Evolutionary conservation across 2,888 invertebrate genomes (phyloP).

Genomic region (Nymphalis c-album): DNA sequence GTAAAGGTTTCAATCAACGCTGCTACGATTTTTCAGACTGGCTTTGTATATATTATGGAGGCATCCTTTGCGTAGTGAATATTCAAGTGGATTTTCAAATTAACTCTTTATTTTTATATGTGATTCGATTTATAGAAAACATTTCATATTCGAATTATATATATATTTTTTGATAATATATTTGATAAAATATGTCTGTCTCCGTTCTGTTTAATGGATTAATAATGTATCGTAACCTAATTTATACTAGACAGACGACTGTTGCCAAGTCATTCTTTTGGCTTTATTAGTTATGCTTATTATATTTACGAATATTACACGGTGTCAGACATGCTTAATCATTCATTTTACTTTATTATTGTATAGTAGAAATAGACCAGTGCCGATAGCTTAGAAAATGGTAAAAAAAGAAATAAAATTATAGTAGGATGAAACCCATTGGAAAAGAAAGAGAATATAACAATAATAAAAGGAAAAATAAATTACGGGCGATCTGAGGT

Average conservation of each 20-base stretch:
- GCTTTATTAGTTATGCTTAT: constrained; percentile 19
- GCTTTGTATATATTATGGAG: constrained; percentile 34
- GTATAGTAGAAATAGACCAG: too few species aligned
- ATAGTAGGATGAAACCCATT: too few species aligned
- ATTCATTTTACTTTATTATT: constrained; percentile 25
- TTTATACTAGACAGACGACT: constrained; percentile 17
- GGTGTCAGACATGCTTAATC: constrained; percentile 28
- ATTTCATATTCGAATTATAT: too few species aligned
- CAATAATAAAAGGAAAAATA: too few species aligned
- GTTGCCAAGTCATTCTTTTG: constrained; percentile 20
- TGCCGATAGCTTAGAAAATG: too few species aligned
- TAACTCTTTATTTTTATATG: constrained; percentile 22
- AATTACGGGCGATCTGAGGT: too few species aligned
- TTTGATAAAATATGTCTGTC: not conserved
- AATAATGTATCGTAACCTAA: not conserved
- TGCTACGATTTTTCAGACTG: constrained; percentile 33
- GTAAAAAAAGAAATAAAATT: too few species aligned
- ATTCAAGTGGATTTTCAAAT: constrained; percentile 26
- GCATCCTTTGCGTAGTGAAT: constrained; percentile 17
- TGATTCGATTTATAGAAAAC: constrained; percentile 17
- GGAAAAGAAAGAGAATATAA: too few species aligned
- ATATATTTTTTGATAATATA: not conserved
- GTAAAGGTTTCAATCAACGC: constrained; percentile 40
- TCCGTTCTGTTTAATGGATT: not conserved
- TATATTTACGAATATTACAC: not conserved